Conservation (phyloP, 2,888 invertebrate species). For the Drosophila maculinotata region DNA sequence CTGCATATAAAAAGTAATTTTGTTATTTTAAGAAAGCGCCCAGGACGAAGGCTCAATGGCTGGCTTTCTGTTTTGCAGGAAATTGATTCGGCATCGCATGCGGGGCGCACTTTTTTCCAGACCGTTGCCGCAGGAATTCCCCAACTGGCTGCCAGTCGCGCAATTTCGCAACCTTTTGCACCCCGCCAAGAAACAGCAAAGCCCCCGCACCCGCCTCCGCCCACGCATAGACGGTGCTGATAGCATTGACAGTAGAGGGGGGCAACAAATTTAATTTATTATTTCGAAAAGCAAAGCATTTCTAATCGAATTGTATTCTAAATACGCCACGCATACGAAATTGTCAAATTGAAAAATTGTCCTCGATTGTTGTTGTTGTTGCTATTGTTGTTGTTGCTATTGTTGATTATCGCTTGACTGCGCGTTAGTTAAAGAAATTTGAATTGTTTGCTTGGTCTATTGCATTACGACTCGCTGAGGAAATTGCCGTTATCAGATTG, state of each 20-base stretch:
- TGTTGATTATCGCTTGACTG: slow-evolving; percentile 37
- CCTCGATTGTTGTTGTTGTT: slow-evolving; percentile 48
- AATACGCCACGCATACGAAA: slow-evolving; percentile 81
- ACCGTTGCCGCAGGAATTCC: slow-evolving; percentile 79
- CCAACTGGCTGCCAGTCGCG: slow-evolving; percentile 58
- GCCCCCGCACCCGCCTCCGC: neutral
- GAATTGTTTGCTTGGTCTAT: slow-evolving; percentile 58
- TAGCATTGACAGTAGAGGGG: slow-evolving; percentile 73
- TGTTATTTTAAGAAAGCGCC: slow-evolving; percentile 80
- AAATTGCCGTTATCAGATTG: slow-evolving; percentile 72
- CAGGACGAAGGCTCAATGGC: slow-evolving; percentile 44
- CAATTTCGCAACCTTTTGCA: slow-evolving; percentile 76
- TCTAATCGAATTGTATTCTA: slow-evolving; percentile 84
- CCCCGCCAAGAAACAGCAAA: slow-evolving; percentile 60
- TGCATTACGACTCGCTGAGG: slow-evolving; percentile 20
- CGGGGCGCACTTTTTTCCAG: slow-evolving; percentile 65
- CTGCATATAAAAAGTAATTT: slow-evolving; percentile 80
- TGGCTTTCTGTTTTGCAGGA: slow-evolving; percentile 62
- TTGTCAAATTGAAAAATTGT: slow-evolving; percentile 77
- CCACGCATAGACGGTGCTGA: slow-evolving; percentile 74
- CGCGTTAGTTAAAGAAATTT: slow-evolving; percentile 52
- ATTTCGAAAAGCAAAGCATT: slow-evolving; percentile 82
- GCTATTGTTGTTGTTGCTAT: slow-evolving; percentile 25
- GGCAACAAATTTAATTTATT: slow-evolving; percentile 83
- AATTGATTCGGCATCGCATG: slow-evolving; percentile 78